phyloP scores from a whole-genome alignment of 2,888 invertebrate species.

The Nymphalis c-album region DNA sequence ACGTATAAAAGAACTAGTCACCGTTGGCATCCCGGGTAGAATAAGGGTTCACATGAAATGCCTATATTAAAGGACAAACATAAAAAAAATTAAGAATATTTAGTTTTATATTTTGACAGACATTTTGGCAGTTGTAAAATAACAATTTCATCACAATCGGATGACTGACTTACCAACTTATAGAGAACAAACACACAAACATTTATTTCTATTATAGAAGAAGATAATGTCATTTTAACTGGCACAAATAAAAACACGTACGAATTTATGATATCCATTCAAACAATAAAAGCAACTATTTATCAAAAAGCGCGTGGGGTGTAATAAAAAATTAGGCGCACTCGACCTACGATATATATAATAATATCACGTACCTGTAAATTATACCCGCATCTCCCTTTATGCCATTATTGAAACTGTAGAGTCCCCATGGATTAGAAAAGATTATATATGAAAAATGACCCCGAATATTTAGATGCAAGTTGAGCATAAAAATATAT shows the following conservation, averaged over 20 bases:
- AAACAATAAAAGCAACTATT: neutral
- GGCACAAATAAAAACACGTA: neutral
- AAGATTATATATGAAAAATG: conserved; percentile 32
- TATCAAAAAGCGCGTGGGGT: conserved; percentile 2
- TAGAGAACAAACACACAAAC: too few species aligned
- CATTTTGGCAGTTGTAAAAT: too few species aligned
- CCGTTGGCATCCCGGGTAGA: too few species aligned
- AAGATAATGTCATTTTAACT: neutral
- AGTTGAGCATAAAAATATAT: neutral
- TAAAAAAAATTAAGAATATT: too few species aligned
- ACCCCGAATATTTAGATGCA: conserved; percentile 2
- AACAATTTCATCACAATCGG: too few species aligned
- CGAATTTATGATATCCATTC: neutral
- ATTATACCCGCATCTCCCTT: conserved; percentile 27
- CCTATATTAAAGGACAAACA: too few species aligned
- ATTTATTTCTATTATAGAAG: neutral
- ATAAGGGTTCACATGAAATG: too few species aligned
- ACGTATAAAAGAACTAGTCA: too few species aligned
- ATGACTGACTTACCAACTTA: too few species aligned
- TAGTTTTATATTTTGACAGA: too few species aligned
- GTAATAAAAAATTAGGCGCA: conserved; percentile 28
- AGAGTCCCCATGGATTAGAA: conserved; percentile 27
- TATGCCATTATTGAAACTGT: conserved; percentile 37
- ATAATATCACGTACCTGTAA: conserved; percentile 5
- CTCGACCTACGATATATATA: conserved; percentile 27